Percentiles rank a stretch among this genome's conserved stretches.
Evolutionary conservation across 2,888 invertebrate genomes (phyloP).

Genomic region (Lycia hirtaria): DNA sequence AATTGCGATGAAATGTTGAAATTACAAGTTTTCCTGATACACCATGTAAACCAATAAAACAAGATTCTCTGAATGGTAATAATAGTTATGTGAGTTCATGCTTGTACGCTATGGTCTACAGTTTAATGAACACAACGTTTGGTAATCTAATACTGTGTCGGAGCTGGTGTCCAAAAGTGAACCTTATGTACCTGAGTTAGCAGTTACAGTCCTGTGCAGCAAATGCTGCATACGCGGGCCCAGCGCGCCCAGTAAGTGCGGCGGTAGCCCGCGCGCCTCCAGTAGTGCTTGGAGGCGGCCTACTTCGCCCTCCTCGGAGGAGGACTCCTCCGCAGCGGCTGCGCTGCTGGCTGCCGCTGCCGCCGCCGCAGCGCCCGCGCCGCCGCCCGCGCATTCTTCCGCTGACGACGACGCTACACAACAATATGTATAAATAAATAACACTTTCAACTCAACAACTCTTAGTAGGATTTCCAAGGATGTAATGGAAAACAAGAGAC

Average conservation of each 20-base stretch:
- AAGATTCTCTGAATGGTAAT: too few relatives aligned
- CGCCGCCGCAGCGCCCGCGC: conserved; percentile 54
- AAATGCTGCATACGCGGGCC: conserved; percentile 98
- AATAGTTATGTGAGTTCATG: too few relatives aligned
- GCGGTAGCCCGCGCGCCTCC: conserved; percentile 98
- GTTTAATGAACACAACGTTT: too few relatives aligned
- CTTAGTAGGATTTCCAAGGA: too few relatives aligned
- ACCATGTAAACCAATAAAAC: too few relatives aligned
- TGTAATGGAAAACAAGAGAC: too few relatives aligned
- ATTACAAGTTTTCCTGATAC: too few relatives aligned
- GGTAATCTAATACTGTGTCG: too few relatives aligned
- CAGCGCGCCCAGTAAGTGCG: conserved; percentile 97
- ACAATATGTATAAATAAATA: not conserved
- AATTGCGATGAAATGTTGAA: too few relatives aligned
- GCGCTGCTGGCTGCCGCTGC: conserved; percentile 62
- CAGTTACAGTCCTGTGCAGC: conserved; percentile 96
- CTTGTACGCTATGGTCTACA: too few relatives aligned
- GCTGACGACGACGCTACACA: conserved; percentile 65
- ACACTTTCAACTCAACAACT: too few relatives aligned
- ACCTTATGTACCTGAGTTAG: conserved; percentile 74
- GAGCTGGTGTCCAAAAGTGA: not conserved
- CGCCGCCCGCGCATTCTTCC: conserved; percentile 68
- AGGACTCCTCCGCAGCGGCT: conserved; percentile 85
- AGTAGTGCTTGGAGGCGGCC: conserved; percentile 97
- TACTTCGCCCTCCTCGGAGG: conserved; percentile 96